Conservation (phyloP, 2,888 invertebrate species). For the Synergus umbraculus region DNA sequence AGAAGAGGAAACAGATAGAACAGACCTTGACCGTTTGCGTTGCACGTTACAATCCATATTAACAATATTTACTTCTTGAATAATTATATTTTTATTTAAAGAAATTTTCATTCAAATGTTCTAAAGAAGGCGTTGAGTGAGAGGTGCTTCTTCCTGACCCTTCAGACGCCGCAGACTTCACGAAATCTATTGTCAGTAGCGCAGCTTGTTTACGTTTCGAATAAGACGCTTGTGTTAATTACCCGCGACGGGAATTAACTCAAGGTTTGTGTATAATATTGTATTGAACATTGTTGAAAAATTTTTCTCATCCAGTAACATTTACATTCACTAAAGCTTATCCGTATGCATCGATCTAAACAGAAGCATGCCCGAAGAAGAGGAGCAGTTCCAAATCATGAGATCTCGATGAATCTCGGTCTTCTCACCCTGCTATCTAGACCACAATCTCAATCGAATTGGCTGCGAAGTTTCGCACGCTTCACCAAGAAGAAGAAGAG, state of each 20-base stretch:
- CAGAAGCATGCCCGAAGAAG: slow-evolving; percentile 19
- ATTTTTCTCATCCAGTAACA: neutral
- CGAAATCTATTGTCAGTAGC: no score
- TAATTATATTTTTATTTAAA: neutral
- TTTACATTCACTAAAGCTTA: neutral
- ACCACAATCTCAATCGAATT: slow-evolving; percentile 73
- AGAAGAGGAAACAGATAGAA: neutral
- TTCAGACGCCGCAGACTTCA: no score
- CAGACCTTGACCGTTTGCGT: neutral
- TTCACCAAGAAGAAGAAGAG: slow-evolving; percentile 58
- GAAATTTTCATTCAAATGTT: neutral
- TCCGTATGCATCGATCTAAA: slow-evolving; percentile 21
- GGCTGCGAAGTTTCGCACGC: slow-evolving; percentile 71
- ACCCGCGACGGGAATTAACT: no score
- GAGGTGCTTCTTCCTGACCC: no score
- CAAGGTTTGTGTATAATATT: no score
- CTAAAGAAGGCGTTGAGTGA: neutral
- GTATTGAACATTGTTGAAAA: neutral
- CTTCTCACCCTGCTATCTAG: slow-evolving; percentile 62
- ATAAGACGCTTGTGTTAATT: no score
- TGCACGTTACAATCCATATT: neutral
- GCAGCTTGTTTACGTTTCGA: no score
- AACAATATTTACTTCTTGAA: neutral
- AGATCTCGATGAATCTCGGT: slow-evolving; percentile 47
- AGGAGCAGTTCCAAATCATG: slow-evolving; percentile 38